Conservation (phyloP, 1,140 invertebrate species). For the Apis laboriosa region DNA sequence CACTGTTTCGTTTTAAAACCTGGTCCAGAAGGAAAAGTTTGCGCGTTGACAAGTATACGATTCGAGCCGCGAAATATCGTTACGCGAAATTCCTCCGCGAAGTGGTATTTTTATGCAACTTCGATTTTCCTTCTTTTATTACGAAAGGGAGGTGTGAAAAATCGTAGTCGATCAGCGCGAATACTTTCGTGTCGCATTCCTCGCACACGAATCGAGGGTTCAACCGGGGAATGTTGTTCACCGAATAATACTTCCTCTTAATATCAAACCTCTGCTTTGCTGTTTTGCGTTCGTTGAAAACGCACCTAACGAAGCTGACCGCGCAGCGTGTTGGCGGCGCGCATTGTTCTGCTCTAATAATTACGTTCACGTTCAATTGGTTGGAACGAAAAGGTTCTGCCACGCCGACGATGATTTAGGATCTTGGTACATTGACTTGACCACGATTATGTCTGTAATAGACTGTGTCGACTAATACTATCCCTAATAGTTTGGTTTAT, state of each 20-base stretch:
- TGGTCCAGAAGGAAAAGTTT: neutral
- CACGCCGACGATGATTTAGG: conserved; percentile 56
- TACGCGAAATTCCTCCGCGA: neutral
- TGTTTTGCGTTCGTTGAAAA: conserved; percentile 10
- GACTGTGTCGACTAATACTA: no score
- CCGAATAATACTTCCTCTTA: conserved; percentile 25
- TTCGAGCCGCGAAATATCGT: neutral
- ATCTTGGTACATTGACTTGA: neutral
- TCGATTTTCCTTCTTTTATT: neutral
- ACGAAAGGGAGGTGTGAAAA: neutral
- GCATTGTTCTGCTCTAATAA: conserved; percentile 66
- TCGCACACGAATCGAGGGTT: neutral
- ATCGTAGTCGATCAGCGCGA: neutral
- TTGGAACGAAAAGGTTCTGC: conserved; percentile 58
- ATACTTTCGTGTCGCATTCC: neutral
- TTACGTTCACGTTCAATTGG: conserved; percentile 59
- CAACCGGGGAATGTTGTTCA: conserved; percentile 15
- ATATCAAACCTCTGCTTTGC: conserved; percentile 4
- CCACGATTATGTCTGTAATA: no score
- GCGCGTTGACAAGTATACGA: neutral
- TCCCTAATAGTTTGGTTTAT: no score
- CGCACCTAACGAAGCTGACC: conserved; percentile 17
- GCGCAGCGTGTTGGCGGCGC: conserved; percentile 39
- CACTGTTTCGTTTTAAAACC: neutral
- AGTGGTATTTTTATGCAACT: neutral